Evolutionary conservation across 2,113 vertebrate species (phyloP), one percentile per base, ranked within the genome.

Genomic region (Burhinus bistriatus): DNA sequence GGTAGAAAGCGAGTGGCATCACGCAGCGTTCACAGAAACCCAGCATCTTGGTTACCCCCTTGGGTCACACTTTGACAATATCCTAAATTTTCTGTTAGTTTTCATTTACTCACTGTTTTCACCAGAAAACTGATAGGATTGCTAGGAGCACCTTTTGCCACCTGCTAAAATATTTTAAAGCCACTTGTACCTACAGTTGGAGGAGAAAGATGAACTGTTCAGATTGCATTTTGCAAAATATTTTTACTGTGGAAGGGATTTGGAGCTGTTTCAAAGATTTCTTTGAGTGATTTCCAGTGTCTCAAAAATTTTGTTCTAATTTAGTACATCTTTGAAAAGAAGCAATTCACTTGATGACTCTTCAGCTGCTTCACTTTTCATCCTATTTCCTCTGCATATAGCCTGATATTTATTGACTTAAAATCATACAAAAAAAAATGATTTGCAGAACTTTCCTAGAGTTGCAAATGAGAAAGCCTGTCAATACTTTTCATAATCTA

Each of bases 401-500:
- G 32, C 23, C 54, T 94, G 62, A 66, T 85, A 91, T 42, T 79
- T 94, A 93, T 90, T 90, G 78, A 88, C 70, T 65, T 77, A 70
- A 90, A 94, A 91, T 91, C 73, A 85, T 85, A 47, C 8, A 5
- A 34, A 83, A 87, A 72, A 64, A 83, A 32, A 81, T 5, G 3
- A 73, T 72, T 89, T 66, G 30, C 0, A 0, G 89, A 94, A 95
- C 84, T 86, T 95, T 85, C 58, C 61, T 38, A 44, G 65, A 94
- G 62, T 80, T 95, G 62, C 34, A 93, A 94, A 91, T 85, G 51
- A 94, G 78, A 89, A 93, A 83, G 2, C 8, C 38, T 83, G 51
- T 88, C 93, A 93, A 95, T 91, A 83, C 11, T 78, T 90, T 83
- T 73, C 42, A 85, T 80, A 85, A 86, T 62, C 73, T 80, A 72